Conservation (phyloP, 1,140 invertebrate genomes). For the Calliphora vicina region DNA sequence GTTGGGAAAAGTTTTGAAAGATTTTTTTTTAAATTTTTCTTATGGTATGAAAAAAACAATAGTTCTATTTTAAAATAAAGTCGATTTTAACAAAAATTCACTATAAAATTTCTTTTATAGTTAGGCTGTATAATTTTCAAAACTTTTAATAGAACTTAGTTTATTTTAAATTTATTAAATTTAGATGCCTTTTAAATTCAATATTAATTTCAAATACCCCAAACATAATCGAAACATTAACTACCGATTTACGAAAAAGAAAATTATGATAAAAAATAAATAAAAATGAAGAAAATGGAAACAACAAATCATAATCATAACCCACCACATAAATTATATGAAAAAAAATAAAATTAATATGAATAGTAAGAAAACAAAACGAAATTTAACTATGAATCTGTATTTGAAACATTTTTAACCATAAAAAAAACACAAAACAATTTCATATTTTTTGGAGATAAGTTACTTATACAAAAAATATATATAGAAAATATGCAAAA, state of each 20-base stretch:
- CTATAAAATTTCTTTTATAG: too few species aligned
- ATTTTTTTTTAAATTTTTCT: too few species aligned
- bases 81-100: too few species aligned
- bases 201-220: not conserved
- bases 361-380: not conserved
- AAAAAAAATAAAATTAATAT: not conserved
- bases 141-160: not conserved
- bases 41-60: too few species aligned
- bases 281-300: not conserved
- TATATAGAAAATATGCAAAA: not conserved
- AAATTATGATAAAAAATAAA: not conserved
- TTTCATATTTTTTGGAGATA: slow-evolving; percentile 30
- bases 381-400: slow-evolving; percentile 5
- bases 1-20: too few species aligned
- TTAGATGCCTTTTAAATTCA: not conserved
- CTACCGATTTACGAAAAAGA: slow-evolving; percentile 15
- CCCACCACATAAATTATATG: slow-evolving; percentile 14
- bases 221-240: not conserved
- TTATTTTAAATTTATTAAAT: too few species aligned
- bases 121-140: too few species aligned
- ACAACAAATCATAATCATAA: slow-evolving; percentile 31
- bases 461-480: slow-evolving; percentile 22
- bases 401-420: not conserved
- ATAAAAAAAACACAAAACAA: slow-evolving; percentile 12
- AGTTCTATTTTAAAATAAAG: too few species aligned